Evolutionary conservation across 2,888 invertebrate genomes (phyloP).

Genomic region (Actias luna): DNA sequence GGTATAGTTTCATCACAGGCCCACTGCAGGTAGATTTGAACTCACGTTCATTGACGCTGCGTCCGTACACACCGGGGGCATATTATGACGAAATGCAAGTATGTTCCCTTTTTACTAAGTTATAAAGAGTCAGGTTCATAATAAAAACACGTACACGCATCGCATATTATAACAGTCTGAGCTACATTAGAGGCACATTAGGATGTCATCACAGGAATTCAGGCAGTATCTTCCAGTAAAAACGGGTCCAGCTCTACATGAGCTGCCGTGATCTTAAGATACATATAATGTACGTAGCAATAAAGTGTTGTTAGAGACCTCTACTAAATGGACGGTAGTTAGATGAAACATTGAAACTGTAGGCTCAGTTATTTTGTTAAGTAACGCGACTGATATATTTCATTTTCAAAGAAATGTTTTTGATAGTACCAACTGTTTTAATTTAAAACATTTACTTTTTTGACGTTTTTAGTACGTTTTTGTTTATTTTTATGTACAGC

Average conservation of each 20-base stretch:
- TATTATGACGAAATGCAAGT: no score
- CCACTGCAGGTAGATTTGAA: no score
- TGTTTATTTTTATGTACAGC: no score
- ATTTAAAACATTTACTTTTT: neutral
- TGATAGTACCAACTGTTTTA: neutral
- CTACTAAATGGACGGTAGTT: neutral
- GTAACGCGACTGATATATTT: neutral
- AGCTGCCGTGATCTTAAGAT: constrained; percentile 11
- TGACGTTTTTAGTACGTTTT: no score
- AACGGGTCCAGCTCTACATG: constrained; percentile 12
- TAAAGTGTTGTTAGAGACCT: constrained; percentile 11
- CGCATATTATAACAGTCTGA: constrained; percentile 6
- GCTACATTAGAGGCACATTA: constrained; percentile 21
- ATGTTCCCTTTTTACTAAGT: neutral
- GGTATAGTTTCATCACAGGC: no score
- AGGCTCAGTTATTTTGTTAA: neutral
- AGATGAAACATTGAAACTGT: constrained; percentile 1
- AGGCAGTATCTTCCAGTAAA: constrained; percentile 18
- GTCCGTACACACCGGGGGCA: no score
- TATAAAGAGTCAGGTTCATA: neutral
- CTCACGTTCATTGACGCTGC: no score
- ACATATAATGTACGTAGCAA: neutral
- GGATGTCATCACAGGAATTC: constrained; percentile 19
- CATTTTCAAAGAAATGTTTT: neutral
- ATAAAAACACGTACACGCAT: neutral